Base-by-base conservation (phyloP, 2,113 vertebrate genomes). In the Cyrtonyx montezumae region DNA sequence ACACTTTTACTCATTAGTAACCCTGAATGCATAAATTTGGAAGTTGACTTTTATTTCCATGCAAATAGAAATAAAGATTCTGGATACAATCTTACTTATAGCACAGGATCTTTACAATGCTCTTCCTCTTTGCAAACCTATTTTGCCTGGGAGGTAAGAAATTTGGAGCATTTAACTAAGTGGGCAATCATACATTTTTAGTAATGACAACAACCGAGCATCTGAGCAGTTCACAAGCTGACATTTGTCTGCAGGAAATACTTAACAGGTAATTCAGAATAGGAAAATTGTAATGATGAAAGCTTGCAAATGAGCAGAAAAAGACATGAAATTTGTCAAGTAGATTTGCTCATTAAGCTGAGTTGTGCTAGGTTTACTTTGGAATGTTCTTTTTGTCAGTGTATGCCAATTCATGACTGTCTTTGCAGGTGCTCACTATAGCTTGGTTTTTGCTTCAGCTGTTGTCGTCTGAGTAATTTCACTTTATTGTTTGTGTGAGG, bases 261-360 rank as follows among this genome's bases (percentile, higher is more conserved):
- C 66, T 48, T 67, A 45, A 11, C 63, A 70, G 91, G 66, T 89
- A 49, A 89, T 15, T 43, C 81, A 85, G 69, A 58, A 75, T 9
- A 74, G 77, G 20, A 79, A 59, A 90, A 67, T 69, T 70, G 34
- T 84, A 80, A 82, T 4, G 2, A 61, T 42, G 69, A 53, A 65
- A 93, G 68, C 51, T 62, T 62, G 32, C 55, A 74, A 58, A 87
- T 22, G 49, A 93, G 79, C 40, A 59, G 77, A 48, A 62, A 79
- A 82, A 43, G 51, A 73, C 75, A 56, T 28, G 71, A 56, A 59
- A 91, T 95, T 80, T 88, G 63, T 95, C 90, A 86, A n/a, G 87
- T 32, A 7, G 5, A 79, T 65, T 61, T 78, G 74, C 28, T 73
- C 34, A 55, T 75, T 55, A 53, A 56, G 67, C n/a, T 65, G 15